phyloP scores from a whole-genome alignment of 1,140 invertebrate species.

The Heterodera schachtii region DNA sequence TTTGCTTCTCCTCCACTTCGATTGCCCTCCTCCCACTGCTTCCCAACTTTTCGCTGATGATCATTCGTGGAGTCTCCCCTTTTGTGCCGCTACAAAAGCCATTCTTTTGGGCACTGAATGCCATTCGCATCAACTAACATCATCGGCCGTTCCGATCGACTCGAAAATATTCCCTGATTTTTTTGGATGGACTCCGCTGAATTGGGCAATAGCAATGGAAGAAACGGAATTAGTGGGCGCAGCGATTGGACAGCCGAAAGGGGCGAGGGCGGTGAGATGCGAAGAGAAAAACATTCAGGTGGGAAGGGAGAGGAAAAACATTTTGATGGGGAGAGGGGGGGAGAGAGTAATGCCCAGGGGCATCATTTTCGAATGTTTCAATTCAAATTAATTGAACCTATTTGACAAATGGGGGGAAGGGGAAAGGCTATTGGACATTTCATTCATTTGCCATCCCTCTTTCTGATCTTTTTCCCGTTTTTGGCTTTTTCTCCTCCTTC shows the following conservation, averaged over 20 bases:
- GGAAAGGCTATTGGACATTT: no score
- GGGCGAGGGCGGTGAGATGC: neutral
- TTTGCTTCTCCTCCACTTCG: neutral
- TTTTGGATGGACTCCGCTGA: slow-evolving; percentile 1
- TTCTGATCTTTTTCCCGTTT: no score
- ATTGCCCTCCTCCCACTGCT: neutral
- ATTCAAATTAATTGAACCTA: no score
- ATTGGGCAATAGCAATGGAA: neutral
- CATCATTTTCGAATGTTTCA: no score
- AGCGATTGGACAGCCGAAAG: neutral
- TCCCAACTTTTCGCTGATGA: neutral
- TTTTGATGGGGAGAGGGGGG: neutral
- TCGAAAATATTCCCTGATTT: neutral
- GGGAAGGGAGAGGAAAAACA: neutral
- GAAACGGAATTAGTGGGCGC: neutral
- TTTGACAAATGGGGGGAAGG: no score
- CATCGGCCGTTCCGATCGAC: neutral
- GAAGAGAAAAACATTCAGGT: slow-evolving; percentile 3
- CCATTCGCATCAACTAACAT: neutral
- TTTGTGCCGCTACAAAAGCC: neutral
- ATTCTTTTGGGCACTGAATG: slow-evolving; percentile 5
- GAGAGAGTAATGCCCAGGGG: no score
- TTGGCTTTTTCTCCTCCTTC: neutral
- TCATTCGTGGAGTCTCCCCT: neutral
- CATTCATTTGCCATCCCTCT: no score